Conservation (phyloP, 1,140 invertebrate genomes). For the Arctopsyche grandis region DNA sequence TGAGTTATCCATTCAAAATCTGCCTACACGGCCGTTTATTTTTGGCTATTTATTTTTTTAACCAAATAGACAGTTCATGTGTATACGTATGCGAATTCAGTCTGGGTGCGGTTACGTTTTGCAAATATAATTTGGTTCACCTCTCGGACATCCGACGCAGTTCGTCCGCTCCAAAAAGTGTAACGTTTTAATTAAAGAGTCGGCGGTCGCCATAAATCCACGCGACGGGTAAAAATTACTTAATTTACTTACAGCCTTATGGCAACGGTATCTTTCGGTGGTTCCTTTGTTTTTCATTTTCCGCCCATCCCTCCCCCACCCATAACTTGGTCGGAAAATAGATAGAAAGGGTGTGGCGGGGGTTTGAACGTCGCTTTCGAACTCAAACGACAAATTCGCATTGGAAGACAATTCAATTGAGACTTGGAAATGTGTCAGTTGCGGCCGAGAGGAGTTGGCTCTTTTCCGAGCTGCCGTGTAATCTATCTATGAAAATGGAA, state of each 20-base stretch:
- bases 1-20: no score
- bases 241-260: conserved; percentile 45
- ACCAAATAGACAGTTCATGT: no score
- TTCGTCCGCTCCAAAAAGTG: conserved; percentile 41
- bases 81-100: no score
- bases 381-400: conserved; percentile 31
- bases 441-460: no score
- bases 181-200: conserved; percentile 49
- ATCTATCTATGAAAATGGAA: no score
- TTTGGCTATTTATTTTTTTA: no score
- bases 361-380: background rate
- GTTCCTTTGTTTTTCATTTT: conserved; percentile 39
- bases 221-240: conserved; percentile 48
- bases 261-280: conserved; percentile 30
- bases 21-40: no score
- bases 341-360: no score
- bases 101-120: background rate
- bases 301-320: background rate
- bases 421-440: background rate
- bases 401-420: conserved; percentile 32
- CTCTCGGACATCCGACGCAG: conserved; percentile 9
- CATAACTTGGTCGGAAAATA: no score
- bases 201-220: conserved; percentile 47
- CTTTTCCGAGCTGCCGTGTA: no score
- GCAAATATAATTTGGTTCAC: conserved; percentile 19